phyloP scores from a whole-genome alignment of 2,797 vertebrate species.

The Acridotheres tristis region DNA sequence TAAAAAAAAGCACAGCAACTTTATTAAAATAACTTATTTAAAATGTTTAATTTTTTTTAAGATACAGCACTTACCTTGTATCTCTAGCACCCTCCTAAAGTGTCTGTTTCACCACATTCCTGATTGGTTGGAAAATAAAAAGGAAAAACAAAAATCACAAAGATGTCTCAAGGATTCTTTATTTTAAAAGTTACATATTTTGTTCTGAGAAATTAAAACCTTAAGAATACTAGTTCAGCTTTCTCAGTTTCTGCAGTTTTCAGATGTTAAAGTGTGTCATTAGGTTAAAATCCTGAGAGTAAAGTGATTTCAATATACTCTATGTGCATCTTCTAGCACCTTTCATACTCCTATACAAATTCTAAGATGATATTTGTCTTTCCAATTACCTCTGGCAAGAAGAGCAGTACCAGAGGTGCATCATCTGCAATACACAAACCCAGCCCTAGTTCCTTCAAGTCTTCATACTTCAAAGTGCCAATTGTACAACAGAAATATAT shows the following conservation, averaged over 20 bases:
- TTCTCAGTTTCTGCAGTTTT: neutral
- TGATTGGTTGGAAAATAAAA: slow-evolving; percentile 19
- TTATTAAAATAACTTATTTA: neutral
- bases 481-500: neutral
- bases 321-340: neutral
- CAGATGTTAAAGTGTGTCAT: neutral
- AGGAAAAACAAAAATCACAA: slow-evolving; percentile 10
- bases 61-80: slow-evolving; percentile 20
- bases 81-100: neutral
- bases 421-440: neutral
- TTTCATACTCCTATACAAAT: neutral
- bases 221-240: neutral
- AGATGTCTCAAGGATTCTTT: neutral
- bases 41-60: neutral
- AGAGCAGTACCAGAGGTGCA: neutral
- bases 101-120: slow-evolving; percentile 55
- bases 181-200: neutral
- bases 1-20: neutral
- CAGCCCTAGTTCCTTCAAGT: neutral
- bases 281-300: neutral
- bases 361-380: neutral
- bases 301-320: neutral
- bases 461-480: neutral
- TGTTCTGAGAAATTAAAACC: neutral
- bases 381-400: neutral